phyloP scores from a whole-genome alignment of 2,113 vertebrate species.

The Semnornis frantzii region DNA sequence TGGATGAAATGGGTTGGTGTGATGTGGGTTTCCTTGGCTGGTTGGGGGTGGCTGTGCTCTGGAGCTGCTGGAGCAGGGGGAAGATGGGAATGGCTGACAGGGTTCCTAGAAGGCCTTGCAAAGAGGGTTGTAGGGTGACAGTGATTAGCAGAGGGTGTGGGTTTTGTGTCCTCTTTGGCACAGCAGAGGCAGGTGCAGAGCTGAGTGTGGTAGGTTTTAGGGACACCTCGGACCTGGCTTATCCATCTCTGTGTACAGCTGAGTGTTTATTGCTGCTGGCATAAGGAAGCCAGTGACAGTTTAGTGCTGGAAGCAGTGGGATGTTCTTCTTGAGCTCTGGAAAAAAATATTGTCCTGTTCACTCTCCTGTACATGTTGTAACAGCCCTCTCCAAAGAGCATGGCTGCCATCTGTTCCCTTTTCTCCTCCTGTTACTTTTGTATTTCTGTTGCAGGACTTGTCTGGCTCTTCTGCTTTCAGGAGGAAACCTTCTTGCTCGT shows the following conservation, averaged over 20 bases:
- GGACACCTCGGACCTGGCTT: neutral
- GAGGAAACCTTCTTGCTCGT: slow-evolving; percentile 74
- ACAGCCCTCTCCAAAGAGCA: neutral
- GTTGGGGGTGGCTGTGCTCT: neutral
- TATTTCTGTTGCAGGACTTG: slow-evolving; percentile 78
- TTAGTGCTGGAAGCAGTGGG: neutral
- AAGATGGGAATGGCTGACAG: neutral
- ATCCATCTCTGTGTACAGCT: neutral
- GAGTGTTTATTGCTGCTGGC: neutral
- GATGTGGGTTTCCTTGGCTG: neutral
- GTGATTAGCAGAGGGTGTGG: neutral
- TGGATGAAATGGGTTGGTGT: slow-evolving; percentile 87
- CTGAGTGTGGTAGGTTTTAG: neutral
- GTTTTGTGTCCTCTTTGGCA: neutral
- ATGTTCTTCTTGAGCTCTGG: neutral
- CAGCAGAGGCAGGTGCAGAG: neutral
- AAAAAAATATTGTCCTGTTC: neutral
- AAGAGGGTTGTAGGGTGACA: neutral
- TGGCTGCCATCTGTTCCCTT: neutral
- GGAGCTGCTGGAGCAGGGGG: neutral
- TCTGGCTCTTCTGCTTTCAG: slow-evolving; percentile 79
- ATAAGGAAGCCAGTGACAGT: neutral
- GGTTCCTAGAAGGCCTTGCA: neutral
- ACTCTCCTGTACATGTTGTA: neutral
- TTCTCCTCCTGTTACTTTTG: neutral